Conservation (phyloP, 2,797 vertebrate genomes). For the Lepilemur septentrionalis region DNA sequence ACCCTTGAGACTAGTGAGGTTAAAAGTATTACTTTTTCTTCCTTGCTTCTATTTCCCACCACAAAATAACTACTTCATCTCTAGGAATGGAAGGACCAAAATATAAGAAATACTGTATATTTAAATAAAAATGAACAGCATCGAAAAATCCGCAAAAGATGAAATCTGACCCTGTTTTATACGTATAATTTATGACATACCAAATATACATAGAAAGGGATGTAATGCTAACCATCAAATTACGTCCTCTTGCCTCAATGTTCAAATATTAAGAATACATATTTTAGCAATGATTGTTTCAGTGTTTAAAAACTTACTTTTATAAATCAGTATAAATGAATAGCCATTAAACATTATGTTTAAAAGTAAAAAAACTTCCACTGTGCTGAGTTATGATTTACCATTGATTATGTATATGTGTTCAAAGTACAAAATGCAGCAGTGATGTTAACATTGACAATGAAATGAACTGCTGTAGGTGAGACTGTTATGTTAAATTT, state of each 20-base stretch:
- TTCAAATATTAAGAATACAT: constrained; percentile 79
- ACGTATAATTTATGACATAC: constrained; percentile 58
- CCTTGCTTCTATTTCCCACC: background rate
- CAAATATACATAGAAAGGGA: constrained; percentile 80
- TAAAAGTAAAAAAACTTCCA: constrained; percentile 83
- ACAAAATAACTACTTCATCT: constrained; percentile 39
- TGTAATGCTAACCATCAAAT: constrained; percentile 63
- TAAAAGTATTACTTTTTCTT: background rate
- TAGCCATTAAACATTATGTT: constrained; percentile 76
- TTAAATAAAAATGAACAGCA: constrained; percentile 66
- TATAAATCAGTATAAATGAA: constrained; percentile 78
- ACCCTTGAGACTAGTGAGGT: background rate
- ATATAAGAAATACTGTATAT: constrained; percentile 25
- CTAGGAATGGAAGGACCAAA: constrained; percentile 62
- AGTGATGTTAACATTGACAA: constrained; percentile 54
- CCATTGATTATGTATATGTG: constrained; percentile 58
- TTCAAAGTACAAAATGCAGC: constrained; percentile 79
- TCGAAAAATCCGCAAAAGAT: constrained; percentile 66
- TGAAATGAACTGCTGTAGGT: constrained; percentile 62
- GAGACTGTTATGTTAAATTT: constrained; percentile 55
- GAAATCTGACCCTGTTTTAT: constrained; percentile 54
- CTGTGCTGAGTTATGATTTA: constrained; percentile 65
- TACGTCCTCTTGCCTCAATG: constrained; percentile 62
- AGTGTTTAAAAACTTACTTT: constrained; percentile 77
- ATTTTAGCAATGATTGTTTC: constrained; percentile 82